Evolutionary conservation across 2,888 invertebrate species (phyloP).

Genomic region (Trisateles emortualis): DNA sequence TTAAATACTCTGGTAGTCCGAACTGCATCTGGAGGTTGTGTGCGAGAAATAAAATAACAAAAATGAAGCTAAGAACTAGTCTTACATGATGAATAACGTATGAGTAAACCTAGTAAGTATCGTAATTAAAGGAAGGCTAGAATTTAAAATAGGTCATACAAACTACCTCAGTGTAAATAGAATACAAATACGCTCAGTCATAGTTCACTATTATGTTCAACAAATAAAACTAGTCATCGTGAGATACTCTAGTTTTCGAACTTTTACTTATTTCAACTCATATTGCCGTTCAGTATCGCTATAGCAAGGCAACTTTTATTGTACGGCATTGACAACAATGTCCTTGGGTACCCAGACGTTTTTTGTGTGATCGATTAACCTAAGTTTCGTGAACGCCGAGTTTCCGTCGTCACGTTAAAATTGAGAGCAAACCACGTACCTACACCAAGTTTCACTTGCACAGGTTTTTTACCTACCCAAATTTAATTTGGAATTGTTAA

Average conservation of each 20-base stretch:
- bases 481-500: conserved; percentile 38
- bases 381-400: conserved; percentile 39
- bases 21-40: conserved; percentile 38
- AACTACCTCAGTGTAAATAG: not conserved
- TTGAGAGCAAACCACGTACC: conserved; percentile 56
- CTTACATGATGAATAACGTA: too few relatives aligned
- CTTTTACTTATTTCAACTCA: conserved; percentile 15
- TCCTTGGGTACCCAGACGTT: conserved; percentile 40
- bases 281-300: conserved; percentile 16
- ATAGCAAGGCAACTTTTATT: conserved; percentile 29
- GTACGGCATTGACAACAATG: conserved; percentile 15
- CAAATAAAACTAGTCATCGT: conserved; percentile 1
- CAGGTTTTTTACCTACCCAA: conserved; percentile 53
- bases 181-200: not conserved
- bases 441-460: conserved; percentile 58
- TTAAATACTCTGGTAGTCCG: conserved; percentile 55
- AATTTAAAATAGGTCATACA: not conserved
- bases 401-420: conserved; percentile 56
- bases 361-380: conserved; percentile 48
- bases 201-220: not conserved
- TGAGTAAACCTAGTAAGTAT: too few relatives aligned
- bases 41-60: conserved; percentile 19
- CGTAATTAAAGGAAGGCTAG: not conserved
- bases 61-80: not conserved
- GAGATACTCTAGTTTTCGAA: conserved; percentile 7